Evolutionary conservation across 1,140 invertebrate species (phyloP).

Genomic region (Ceratosolen fusciceps): DNA sequence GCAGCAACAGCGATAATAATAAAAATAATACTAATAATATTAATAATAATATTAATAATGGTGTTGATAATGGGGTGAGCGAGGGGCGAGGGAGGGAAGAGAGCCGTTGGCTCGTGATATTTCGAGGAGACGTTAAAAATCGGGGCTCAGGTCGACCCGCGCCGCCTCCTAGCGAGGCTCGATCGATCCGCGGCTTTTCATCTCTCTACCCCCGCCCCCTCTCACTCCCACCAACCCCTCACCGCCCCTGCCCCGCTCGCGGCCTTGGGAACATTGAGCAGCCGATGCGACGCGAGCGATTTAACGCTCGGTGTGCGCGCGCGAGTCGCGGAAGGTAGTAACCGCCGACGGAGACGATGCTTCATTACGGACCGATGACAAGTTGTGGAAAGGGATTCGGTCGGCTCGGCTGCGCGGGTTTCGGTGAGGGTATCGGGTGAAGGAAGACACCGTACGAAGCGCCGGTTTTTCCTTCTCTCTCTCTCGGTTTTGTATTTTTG

Average conservation of each 20-base stretch:
- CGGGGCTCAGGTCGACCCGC: background rate
- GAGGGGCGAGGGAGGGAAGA: too few relatives aligned
- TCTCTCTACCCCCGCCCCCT: background rate
- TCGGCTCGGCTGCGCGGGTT: too few relatives aligned
- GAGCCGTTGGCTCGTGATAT: too few relatives aligned
- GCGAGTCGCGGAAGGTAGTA: background rate
- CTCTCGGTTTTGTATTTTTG: too few relatives aligned
- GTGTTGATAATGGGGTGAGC: too few relatives aligned
- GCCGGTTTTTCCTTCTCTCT: background rate
- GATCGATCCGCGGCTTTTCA: background rate
- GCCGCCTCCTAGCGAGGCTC: background rate
- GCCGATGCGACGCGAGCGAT: background rate
- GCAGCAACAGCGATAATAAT: too few relatives aligned
- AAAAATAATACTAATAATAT: too few relatives aligned
- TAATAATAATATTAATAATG: too few relatives aligned
- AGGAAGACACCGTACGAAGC: background rate
- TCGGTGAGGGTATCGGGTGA: too few relatives aligned
- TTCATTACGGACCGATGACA: background rate
- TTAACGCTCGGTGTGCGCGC: slow-evolving; percentile 6
- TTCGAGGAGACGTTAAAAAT: too few relatives aligned
- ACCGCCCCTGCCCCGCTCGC: background rate
- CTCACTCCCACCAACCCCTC: background rate
- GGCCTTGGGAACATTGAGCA: slow-evolving; percentile 4
- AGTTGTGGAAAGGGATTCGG: too few relatives aligned
- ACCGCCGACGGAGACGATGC: background rate